These are phyloP conservation scores for Leuciscus waleckii DNA, from an alignment of 2,797 vertebrate species.

Conservation along the genomic window DNA sequence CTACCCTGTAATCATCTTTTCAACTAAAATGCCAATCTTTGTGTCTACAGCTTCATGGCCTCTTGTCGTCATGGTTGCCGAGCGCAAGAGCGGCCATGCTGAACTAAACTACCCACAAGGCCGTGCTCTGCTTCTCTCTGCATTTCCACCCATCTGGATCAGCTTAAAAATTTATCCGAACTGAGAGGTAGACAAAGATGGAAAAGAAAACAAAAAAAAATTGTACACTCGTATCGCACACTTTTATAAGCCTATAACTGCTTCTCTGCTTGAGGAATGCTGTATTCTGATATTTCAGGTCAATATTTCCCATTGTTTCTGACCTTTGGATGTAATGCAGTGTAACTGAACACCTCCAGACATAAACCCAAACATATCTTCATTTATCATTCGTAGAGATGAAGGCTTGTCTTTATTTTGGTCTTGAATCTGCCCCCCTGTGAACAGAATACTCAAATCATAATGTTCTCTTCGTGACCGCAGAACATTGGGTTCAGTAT, in stretches of 20 bases:
- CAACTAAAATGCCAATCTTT: constrained; percentile 7
- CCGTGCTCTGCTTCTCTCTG: constrained; percentile 59
- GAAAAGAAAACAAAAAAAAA: neutral
- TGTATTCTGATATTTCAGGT: neutral
- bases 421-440: neutral
- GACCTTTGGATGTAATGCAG: neutral
- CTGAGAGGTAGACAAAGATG: constrained; percentile 20
- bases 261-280: neutral
- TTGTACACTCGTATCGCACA: neutral
- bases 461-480: neutral
- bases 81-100: constrained; percentile 62
- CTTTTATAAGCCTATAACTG: neutral
- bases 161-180: constrained; percentile 75
- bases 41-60: constrained; percentile 19
- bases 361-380: neutral
- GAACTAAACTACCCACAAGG: constrained; percentile 70
- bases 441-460: neutral
- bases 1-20: constrained; percentile 25
- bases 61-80: constrained; percentile 60
- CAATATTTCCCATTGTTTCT: neutral
- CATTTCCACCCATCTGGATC: constrained; percentile 72
- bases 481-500: neutral
- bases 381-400: neutral
- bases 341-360: neutral
- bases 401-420: neutral